Base-by-base conservation (phyloP, 2,113 vertebrate species). In the Sinocyclocheilus anshuiensis region DNA sequence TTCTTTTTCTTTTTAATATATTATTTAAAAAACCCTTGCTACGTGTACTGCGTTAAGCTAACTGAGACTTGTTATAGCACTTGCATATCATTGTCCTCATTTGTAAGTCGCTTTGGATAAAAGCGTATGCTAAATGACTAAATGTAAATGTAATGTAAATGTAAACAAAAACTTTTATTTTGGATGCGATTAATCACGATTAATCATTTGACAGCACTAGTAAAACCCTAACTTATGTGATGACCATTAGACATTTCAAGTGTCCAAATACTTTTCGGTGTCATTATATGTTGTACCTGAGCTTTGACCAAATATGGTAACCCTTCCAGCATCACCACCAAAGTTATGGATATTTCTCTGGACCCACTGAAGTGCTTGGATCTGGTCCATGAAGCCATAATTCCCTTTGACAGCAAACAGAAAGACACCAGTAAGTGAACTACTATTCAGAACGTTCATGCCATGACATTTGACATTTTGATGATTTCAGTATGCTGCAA, bases 331-430 rank as follows among this genome's bases (percentile, higher is more conserved):
- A 83, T 96, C 95, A 15, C 96, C 96, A 87, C 95, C 95, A 71
- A 96, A 96, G n/a, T 84, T 59, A 4, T 84, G 90, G 87, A 96
- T 95, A 88, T 96, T 96, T 83, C 63, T 92, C 91, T 95, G 93
- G 77, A 96, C 92, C 95, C 96, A 96, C 59, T 91, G 90, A 86
- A 96, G 91, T 5, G 94, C 95, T 26, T 93, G 90, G 7, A 96
- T 93, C 92, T 96, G 96, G 90, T 96, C 96, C 94, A 96, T 90
- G 92, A 95, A 94, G 50, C 96, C 95, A 15, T 95, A 96, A 90
- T 96, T 96, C 48, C 96, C 96, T 95, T 61, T 33, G 7, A 69
- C 48, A 57, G 69, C 2, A 85, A 36, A 86, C 83, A 72, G 42
- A 85, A 75, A 48, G 20, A 67, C 7, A 16, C 42, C 45, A 59